These are phyloP conservation scores for Eriosoma lanigerum DNA, from an alignment of 1,140 invertebrate genomes.

Conservation along the genomic window DNA sequence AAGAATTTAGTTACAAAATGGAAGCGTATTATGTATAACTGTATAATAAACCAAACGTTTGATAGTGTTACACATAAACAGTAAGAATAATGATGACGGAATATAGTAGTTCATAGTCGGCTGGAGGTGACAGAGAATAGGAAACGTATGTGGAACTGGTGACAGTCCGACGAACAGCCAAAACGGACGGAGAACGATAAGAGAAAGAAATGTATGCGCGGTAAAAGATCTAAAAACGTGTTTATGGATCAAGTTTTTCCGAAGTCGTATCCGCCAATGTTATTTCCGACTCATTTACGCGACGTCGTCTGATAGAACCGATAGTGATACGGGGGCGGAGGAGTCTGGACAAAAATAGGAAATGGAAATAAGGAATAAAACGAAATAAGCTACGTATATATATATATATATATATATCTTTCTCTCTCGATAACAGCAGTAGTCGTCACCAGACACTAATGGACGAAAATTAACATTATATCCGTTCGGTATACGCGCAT, in stretches of 20 bases:
- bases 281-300: background rate
- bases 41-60: no score
- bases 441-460: constrained; percentile 12
- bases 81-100: no score
- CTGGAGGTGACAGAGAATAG: no score
- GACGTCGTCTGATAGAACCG: background rate
- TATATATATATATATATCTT: background rate
- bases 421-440: constrained; percentile 22
- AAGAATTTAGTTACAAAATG: no score
- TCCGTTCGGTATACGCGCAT: background rate
- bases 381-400: background rate
- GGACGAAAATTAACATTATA: constrained; percentile 34
- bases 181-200: no score
- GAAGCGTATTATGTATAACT: no score
- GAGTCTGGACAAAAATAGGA: background rate
- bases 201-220: no score
- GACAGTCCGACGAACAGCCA: no score
- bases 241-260: background rate
- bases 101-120: no score
- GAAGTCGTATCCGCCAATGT: background rate
- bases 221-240: background rate
- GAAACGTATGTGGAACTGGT: no score
- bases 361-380: background rate
- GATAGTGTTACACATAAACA: no score
- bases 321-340: background rate